Base-by-base conservation (phyloP, 53 echinoderm and acorn worm genomes). In the Crossaster papposus region DNA sequence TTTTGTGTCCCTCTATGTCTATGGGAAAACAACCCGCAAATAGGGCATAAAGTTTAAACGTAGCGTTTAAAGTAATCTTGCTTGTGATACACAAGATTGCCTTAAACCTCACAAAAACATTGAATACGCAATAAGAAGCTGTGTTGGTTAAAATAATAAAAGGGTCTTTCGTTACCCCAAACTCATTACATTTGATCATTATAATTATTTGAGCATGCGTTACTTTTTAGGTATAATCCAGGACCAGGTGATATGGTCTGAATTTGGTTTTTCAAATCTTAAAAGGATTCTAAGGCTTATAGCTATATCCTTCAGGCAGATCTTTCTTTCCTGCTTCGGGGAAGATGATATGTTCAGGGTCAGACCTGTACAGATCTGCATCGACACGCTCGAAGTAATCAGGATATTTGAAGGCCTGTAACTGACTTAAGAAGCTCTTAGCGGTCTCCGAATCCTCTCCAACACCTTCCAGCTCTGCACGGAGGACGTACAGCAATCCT, bases 401-500 rank as follows among this genome's bases (percentile, higher is more conserved):
- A 1, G 92, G 89, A 37, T 50, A 88, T 51, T 74, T 74, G 58
- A 82, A 72, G 70, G 54, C 92, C 28, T 81, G 73, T 50, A 92
- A 58, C 51, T 81, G 72, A 10, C 55, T 73, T 23, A 92, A 26
- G 81, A 92, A 89, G 54, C 70, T 65, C 79, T 30, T 70, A 13
- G 92, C 92, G 12, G 88, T 35, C 63, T 80, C 64, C 20, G 75
- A 76, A 30, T 64, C 82, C 64, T 63, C 81, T 13, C 54, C 88
- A 22, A 79, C 76, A 9, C 77, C 92, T 14, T 86, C 89, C 36
- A 93, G 77, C 90, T 93, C 93, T 20, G 86, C 75, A 4, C 93
- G 84, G 29, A 93, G 83, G 29, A 93, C 90, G 90, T 93, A 93
- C 26, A 80, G 51, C 38, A 93, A 64, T 17, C 58, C 80, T 30